Percentiles rank a stretch among this genome's conserved stretches.
Evolutionary conservation across 2,797 vertebrate genomes (phyloP).

Genomic region (Rhinella marina): DNA sequence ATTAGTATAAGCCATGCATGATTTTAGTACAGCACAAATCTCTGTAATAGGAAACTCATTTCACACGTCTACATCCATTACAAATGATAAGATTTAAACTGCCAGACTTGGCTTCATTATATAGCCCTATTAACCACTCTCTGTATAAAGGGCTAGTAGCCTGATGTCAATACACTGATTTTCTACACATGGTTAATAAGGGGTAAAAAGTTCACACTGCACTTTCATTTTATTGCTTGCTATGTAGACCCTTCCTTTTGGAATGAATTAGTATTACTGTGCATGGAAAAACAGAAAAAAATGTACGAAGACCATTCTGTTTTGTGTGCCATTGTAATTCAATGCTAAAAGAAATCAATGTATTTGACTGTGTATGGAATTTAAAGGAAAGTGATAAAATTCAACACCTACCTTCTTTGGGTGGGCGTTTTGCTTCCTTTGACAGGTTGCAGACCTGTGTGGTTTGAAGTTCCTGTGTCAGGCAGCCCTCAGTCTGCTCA

Average conservation of each 20-base stretch:
- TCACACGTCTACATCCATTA: constrained; percentile 32
- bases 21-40: constrained; percentile 36
- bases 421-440: constrained; percentile 92
- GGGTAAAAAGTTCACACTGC: not conserved
- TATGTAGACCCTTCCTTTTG: not conserved
- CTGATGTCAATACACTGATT: not conserved
- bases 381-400: constrained; percentile 19
- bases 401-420: constrained; percentile 95
- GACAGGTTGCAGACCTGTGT: constrained; percentile 97
- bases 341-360: not conserved
- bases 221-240: not conserved
- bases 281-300: not conserved
- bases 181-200: not conserved
- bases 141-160: not conserved
- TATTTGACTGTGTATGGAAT: constrained; percentile 1
- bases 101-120: not conserved
- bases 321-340: not conserved
- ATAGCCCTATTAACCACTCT: constrained; percentile 13
- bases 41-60: constrained; percentile 33
- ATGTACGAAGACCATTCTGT: not conserved
- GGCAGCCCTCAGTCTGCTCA: constrained; percentile 96
- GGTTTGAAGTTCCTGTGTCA: constrained; percentile 95
- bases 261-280: constrained; percentile 12
- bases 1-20: constrained; percentile 34
- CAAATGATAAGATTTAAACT: constrained; percentile 26